phyloP scores from a whole-genome alignment of 1,140 invertebrate genomes.

The Helicoverpa armigera region DNA sequence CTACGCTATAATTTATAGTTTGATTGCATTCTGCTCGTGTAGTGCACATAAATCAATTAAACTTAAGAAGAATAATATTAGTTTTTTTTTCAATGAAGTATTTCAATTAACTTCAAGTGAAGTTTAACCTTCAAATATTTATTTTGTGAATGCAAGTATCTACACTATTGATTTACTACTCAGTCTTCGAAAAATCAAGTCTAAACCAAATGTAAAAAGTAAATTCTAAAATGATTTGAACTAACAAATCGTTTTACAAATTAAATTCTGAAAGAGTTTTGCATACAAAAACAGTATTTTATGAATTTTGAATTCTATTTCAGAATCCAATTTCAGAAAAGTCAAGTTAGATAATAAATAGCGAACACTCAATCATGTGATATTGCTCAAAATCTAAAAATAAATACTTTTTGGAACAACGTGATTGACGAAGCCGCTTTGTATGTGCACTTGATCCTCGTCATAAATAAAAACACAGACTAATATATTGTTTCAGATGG shows the following conservation, averaged over 20 bases:
- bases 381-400: background rate
- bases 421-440: background rate
- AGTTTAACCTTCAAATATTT: too few species aligned
- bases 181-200: too few species aligned
- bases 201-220: too few species aligned
- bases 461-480: background rate
- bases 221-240: too few species aligned
- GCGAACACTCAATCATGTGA: background rate
- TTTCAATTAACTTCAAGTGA: too few species aligned
- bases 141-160: too few species aligned
- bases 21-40: too few species aligned
- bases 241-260: background rate
- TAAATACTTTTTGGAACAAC: background rate
- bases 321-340: background rate
- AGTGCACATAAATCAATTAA: too few species aligned
- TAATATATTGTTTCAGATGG: conserved; percentile 2
- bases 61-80: too few species aligned
- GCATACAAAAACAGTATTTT: background rate
- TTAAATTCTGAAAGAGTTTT: background rate
- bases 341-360: background rate
- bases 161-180: too few species aligned
- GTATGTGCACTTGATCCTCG: background rate
- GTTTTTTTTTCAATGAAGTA: too few species aligned
- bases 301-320: background rate
- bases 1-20: too few species aligned